These are phyloP conservation scores for Melanargia galathea DNA, from an alignment of 2,888 invertebrate genomes.

Conservation along the genomic window DNA sequence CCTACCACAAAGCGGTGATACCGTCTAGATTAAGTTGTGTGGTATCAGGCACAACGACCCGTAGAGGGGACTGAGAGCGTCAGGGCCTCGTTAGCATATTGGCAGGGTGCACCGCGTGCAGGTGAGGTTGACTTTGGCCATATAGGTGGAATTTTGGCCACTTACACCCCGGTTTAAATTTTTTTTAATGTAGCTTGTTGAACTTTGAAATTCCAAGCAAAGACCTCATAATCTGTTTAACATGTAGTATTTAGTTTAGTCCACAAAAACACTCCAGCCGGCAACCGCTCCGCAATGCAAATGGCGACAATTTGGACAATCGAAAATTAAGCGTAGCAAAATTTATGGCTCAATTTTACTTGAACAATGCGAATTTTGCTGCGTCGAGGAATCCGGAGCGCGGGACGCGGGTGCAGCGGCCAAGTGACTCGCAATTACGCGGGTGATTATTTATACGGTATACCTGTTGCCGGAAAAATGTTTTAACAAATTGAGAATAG, in stretches of 20 bases:
- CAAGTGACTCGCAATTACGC: conserved; percentile 26
- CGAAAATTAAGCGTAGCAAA: conserved; percentile 65
- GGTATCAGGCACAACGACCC: no score
- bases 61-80: no score
- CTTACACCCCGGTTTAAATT: no score
- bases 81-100: no score
- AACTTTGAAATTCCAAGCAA: no score
- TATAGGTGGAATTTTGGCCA: no score
- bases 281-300: conserved; percentile 17
- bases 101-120: no score
- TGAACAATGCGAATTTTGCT: conserved; percentile 60
- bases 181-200: no score
- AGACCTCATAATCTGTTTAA: background rate
- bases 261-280: background rate
- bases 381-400: conserved; percentile 50
- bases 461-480: background rate
- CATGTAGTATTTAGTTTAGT: background rate
- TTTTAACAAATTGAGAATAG: background rate
- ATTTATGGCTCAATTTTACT: conserved; percentile 77
- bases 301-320: conserved; percentile 34
- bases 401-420: conserved; percentile 54
- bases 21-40: no score
- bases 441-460: background rate
- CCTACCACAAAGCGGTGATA: no score
- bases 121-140: no score